Evolutionary conservation across 2,888 invertebrate genomes (phyloP), one percentile per base, ranked within the genome.

Genomic region (Spicauda simplicius): DNA sequence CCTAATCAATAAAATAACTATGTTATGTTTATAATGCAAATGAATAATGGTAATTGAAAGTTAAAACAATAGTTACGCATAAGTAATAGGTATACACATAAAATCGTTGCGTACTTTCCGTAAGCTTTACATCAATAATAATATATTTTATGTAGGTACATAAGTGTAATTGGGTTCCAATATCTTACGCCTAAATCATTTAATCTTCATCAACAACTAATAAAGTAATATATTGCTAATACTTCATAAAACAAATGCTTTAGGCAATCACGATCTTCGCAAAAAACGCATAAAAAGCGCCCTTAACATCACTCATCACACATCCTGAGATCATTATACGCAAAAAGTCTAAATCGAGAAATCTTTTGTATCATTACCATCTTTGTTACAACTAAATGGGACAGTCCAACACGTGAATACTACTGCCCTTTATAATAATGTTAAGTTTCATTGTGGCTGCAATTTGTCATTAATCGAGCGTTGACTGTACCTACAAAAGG

Each of bases 401-500:
- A 60, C 55, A 60, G 60, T 55, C 55, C 37, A 54, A 55, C 55
- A 55, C 60, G 33, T 30, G 55, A 54, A 59, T 60, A 66, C 54
- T 16, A 18, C 55, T 56, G 61, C 56, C 19, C 56, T 61, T 56
- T 56, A 67, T 61, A 67, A 60, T 66, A 60, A 66, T 66, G 60
- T 66, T 61, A 55, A 48, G 60, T 55, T 60, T 41, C 54, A 55
- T 37, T 61, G 60, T 67, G 18, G 41, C 50, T 33, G 20, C 67
- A 61, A 61, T 61, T 61, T 61, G 67, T 67, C 67, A 67, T 67
- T 56, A 67, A 52, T 61, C 67, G 67, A 50, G n/a, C 67, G 48
- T 61, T 67, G 67, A 67, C 67, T 67, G 20, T 18, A 48, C 14
- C 14, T 33, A 56, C 45, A 45, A 56, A 67, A 60, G 56, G 50